Conservation (phyloP, 2,797 vertebrate genomes). For the Acestrorhynchus altus region DNA sequence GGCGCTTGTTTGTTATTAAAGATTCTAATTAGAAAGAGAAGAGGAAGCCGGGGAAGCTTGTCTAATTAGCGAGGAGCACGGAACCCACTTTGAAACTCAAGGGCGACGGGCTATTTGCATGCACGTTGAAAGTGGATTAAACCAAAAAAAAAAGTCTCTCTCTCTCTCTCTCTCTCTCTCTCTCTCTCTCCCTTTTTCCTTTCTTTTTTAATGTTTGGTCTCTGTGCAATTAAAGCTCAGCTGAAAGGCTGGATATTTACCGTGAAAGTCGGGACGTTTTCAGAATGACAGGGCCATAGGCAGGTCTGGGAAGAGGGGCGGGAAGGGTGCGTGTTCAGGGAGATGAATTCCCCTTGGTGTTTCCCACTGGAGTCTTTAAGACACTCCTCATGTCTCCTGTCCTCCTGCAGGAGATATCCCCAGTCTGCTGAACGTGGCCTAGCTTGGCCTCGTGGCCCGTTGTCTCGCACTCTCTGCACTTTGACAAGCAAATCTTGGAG, state of each 20-base stretch:
- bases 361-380: neutral
- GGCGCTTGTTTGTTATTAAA: constrained; percentile 90
- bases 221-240: constrained; percentile 79
- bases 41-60: constrained; percentile 82
- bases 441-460: neutral
- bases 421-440: neutral
- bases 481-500: neutral
- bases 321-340: neutral
- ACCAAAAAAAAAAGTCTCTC: constrained; percentile 64
- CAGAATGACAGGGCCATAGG: neutral
- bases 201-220: constrained; percentile 69
- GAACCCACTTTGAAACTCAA: constrained; percentile 62
- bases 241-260: constrained; percentile 78
- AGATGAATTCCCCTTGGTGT: neutral
- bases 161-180: constrained; percentile 83
- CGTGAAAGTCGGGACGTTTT: constrained; percentile 64
- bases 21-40: constrained; percentile 88
- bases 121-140: constrained; percentile 85
- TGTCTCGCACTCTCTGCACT: neutral
- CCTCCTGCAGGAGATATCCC: constrained; percentile 20
- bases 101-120: constrained; percentile 56
- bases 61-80: constrained; percentile 86
- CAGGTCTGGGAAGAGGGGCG: no score
- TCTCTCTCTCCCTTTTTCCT: constrained; percentile 82
- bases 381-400: neutral